Evolutionary conservation across 23 tunicate genomes (phyloP), one percentile per base, ranked within the genome.

Genomic region (Pegea sp.): DNA sequence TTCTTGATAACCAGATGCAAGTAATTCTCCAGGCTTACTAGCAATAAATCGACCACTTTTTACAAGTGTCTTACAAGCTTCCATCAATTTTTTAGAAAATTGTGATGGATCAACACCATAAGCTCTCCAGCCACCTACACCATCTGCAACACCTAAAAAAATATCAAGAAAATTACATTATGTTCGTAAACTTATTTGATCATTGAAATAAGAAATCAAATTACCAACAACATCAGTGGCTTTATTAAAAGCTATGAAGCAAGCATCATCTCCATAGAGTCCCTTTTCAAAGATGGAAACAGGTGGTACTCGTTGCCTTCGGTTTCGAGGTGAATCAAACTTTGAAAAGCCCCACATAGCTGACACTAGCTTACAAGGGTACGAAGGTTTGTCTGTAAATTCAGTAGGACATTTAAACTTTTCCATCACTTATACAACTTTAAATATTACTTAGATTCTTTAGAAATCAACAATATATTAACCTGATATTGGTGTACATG

Each of bases 51-150:
- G 53, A 6, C 99, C 99, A 42, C 70, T 66, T 72, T 72, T 64
- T 1, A 91, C 90, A 32, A 91, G 50, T 66, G 66, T 74, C 49
- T 78, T 72, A 55, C 99, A 91, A 33, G 75, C 61, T 43, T 69
- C 81, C 99, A 91, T 91, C 29, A 91, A 48, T 38, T 74, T 72
- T 59, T 64, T 62, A 5, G 93, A 68, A 64, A 91, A 91, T 43
- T 46, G 54, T 0, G 99, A 91, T 24, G 99, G 99, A 58, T 91
- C 99, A 54, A 74, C 64, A 4, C 99, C 99, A 56, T 74, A 74
- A 11, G 65, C 59, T 52, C 99, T 68, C 99, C 99, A 91, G 0
- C 99, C 99, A 24, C 99, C 99, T 26, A 91, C 99, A 27, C 99
- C 99, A 42, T 91, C 99, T 24, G 99, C 99, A 26, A 91, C 77